Evolutionary conservation across 2,888 invertebrate genomes (phyloP).

Genomic region (Drosophila tripunctata): DNA sequence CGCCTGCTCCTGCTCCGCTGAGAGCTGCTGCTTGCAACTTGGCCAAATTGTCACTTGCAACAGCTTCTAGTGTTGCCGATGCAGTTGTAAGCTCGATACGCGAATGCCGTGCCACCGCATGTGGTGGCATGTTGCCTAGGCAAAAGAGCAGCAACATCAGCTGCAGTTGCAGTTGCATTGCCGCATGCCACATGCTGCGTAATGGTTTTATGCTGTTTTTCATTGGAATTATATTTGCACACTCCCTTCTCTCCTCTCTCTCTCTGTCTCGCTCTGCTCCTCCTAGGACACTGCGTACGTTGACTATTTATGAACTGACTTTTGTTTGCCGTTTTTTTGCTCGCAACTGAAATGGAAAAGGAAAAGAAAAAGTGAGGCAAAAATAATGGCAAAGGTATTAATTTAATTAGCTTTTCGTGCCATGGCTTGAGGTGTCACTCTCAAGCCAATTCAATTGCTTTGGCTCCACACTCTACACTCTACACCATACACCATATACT

Average conservation of each 20-base stretch:
- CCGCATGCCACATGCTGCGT: conserved; percentile 55
- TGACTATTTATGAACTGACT: conserved; percentile 48
- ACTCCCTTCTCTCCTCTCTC: neutral
- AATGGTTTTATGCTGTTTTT: conserved; percentile 51
- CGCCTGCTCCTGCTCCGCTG: neutral
- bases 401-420: conserved; percentile 64
- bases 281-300: conserved; percentile 24
- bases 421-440: conserved; percentile 55
- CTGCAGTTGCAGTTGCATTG: conserved; percentile 50
- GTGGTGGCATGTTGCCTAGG: conserved; percentile 37
- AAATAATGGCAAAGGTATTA: conserved; percentile 56
- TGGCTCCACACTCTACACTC: conserved; percentile 33
- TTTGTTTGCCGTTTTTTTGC: conserved; percentile 27
- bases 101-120: conserved; percentile 78
- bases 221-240: conserved; percentile 45
- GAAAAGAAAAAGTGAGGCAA: conserved; percentile 12
- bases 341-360: conserved; percentile 14
- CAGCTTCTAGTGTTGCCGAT: conserved; percentile 42
- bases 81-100: conserved; percentile 76
- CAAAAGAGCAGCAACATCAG: conserved; percentile 55
- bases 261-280: neutral
- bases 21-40: conserved; percentile 55
- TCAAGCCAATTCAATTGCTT: conserved; percentile 39
- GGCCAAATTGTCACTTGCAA: conserved; percentile 73
- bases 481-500: neutral